Conservation (phyloP, 2,888 invertebrate species). For the Colletes collaris region DNA sequence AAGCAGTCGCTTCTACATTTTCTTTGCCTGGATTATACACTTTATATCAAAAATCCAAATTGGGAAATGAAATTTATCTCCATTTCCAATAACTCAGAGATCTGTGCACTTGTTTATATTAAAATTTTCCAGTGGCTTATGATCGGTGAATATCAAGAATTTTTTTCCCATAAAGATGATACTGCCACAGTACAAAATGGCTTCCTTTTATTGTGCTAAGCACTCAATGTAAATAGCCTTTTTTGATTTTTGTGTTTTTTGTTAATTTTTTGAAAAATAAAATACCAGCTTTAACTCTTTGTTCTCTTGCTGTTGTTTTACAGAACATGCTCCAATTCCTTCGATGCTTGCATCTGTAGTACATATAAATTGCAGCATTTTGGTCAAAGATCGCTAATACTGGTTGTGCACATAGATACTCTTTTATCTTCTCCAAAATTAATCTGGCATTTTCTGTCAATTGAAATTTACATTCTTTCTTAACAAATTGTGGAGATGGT, state of each 20-base stretch:
- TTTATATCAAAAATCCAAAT: constrained; percentile 64
- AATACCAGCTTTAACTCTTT: constrained; percentile 51
- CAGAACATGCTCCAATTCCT: constrained; percentile 24
- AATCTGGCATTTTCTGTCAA: constrained; percentile 53
- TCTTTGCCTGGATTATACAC: too few relatives aligned
- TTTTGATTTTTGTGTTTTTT: constrained; percentile 53
- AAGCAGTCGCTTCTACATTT: too few relatives aligned
- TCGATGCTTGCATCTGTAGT: constrained; percentile 55
- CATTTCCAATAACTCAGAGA: constrained; percentile 48
- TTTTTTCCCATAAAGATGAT: constrained; percentile 57
- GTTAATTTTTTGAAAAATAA: constrained; percentile 57
- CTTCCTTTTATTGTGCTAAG: constrained; percentile 53
- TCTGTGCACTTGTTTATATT: constrained; percentile 63
- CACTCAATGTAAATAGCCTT: constrained; percentile 60
- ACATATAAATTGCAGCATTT: constrained; percentile 45
- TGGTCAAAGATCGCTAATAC: constrained; percentile 61
- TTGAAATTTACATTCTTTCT: constrained; percentile 59
- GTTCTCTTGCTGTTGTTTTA: constrained; percentile 58
- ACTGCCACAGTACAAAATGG: constrained; percentile 61
- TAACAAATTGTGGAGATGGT: constrained; percentile 58
- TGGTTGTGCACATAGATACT: constrained; percentile 56
- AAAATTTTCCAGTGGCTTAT: too few relatives aligned
- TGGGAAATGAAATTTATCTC: constrained; percentile 65
- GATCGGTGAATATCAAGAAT: constrained; percentile 55
- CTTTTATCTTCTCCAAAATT: constrained; percentile 57